These are phyloP conservation scores for Umimayanthus chanpuru DNA, from an alignment of 92 coral and sea anemone genomes.

Conservation along the genomic window DNA sequence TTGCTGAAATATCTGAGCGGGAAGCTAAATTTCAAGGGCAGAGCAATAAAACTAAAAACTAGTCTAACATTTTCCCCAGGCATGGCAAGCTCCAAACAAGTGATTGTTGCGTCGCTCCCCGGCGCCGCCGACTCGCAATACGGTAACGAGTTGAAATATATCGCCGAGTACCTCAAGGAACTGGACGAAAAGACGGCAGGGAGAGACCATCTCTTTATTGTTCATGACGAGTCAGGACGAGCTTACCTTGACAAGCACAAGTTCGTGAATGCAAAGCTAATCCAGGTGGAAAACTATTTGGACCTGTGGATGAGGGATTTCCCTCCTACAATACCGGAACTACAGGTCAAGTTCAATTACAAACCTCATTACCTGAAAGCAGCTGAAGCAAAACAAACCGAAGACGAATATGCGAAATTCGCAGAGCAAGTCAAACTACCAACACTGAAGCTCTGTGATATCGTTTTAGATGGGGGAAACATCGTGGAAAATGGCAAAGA, in stretches of 20 bases:
- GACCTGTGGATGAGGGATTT: slow-evolving; percentile 77
- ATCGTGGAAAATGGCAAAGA: slow-evolving; percentile 72
- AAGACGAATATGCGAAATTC: slow-evolving; percentile 48
- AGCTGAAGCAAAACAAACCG: slow-evolving; percentile 52
- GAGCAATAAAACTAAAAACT: not conserved
- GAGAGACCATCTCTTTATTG: slow-evolving; percentile 60
- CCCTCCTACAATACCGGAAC: slow-evolving; percentile 63
- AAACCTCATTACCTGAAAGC: slow-evolving; percentile 58
- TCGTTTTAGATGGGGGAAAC: slow-evolving; percentile 72
- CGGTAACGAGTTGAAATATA: slow-evolving; percentile 42
- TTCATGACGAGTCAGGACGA: slow-evolving; percentile 59
- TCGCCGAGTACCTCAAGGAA: slow-evolving; percentile 52
- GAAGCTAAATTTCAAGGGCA: no score
- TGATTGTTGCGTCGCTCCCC: slow-evolving; percentile 56
- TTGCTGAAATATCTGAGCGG: no score
- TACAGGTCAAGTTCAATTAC: slow-evolving; percentile 60
- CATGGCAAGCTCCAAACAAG: slow-evolving; percentile 20
- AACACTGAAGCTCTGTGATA: slow-evolving; percentile 35
- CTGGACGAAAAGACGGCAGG: slow-evolving; percentile 58
- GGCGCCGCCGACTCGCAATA: slow-evolving; percentile 57
- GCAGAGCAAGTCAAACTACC: slow-evolving; percentile 64
- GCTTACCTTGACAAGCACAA: slow-evolving; percentile 41
- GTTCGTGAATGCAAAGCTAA: slow-evolving; percentile 55
- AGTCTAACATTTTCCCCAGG: not conserved
- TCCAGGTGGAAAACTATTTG: slow-evolving; percentile 50